These are phyloP conservation scores for Pachypanchax playfairii DNA, from an alignment of 2,113 vertebrate genomes.

Conservation along the genomic window DNA sequence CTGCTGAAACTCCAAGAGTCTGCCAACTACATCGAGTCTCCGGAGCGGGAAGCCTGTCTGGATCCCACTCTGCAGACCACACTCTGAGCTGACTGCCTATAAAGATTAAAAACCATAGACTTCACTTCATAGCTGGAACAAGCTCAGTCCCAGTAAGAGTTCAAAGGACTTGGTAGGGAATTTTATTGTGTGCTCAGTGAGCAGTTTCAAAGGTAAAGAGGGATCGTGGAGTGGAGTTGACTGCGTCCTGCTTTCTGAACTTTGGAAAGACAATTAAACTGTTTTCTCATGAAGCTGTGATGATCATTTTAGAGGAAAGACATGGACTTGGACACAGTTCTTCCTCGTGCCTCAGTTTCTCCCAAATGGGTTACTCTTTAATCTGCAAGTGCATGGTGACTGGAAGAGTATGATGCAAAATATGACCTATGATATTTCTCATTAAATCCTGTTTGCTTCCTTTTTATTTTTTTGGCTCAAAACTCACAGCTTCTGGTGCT, in stretches of 20 bases:
- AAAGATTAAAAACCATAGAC: constrained; percentile 10
- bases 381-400: constrained; percentile 78
- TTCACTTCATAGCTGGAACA: constrained; percentile 6
- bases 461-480: constrained; percentile 32
- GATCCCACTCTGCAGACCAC: constrained; percentile 88
- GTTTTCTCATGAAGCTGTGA: constrained; percentile 49
- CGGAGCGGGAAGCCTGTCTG: constrained; percentile 87
- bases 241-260: constrained; percentile 38
- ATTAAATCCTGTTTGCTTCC: constrained; percentile 33
- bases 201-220: constrained; percentile 55
- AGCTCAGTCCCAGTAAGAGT: constrained; percentile 41
- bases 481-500: constrained; percentile 60
- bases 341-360: constrained; percentile 55
- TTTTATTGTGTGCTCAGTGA: constrained; percentile 56
- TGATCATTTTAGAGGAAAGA: constrained; percentile 30
- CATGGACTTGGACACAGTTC: constrained; percentile 19
- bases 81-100: constrained; percentile 59
- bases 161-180: constrained; percentile 51
- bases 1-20: constrained; percentile 97
- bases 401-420: constrained; percentile 63
- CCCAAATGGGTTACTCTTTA: constrained; percentile 54
- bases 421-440: constrained; percentile 50
- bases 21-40: constrained; percentile 96
- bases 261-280: constrained; percentile 41
- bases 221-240: constrained; percentile 38